Evolutionary conservation across 2,797 vertebrate genomes (phyloP), one percentile per base, ranked within the genome.

Genomic region (Pygocentrus nattereri): DNA sequence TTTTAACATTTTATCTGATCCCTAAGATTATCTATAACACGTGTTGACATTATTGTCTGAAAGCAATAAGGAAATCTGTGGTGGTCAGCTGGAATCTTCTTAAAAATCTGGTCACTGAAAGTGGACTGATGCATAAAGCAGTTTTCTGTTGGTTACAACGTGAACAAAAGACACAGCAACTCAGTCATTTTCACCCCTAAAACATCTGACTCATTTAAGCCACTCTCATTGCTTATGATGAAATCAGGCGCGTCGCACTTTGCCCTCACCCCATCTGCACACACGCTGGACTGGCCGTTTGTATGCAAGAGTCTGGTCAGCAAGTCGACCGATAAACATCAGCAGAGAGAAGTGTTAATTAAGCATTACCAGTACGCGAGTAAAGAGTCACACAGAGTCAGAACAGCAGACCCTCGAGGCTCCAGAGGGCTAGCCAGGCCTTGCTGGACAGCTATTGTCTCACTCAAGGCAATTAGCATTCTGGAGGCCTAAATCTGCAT

Each of bases 401-500:
- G 72, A 81, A 74, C 58, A 79, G 65, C 65, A 44, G 65, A 78
- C 71, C 72, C 41, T 59, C 74, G 74, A 84, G 74, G 30, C 67
- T 78, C 78, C 59, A 30, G 49, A 82, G 83, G 73, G 83, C 81
- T 85, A 76, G 64, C 89, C 88, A 88, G 88, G 89, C 90, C 88
- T 86, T 87, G 87, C 89, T 90, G 90, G 91, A 90, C 87, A 87
- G 80, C 91, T 88, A 93, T 94, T 95, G 92, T 94, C 91, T 92
- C 92, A 93, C 88, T 90, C 92, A 92, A 90, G 92, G 92, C 93
- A 94, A 95, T 94, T 94, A 94, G 91, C 91, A 93, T 89, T 90
- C 90, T 89, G 91, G 90, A 91, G 91, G 84, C 89, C 91, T 89
- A 88, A 94, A 95, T 95, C 94, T 94, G 91, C 93, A 95, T 95